Conservation (phyloP, 2,797 vertebrate genomes). For the Miichthys miiuy region DNA sequence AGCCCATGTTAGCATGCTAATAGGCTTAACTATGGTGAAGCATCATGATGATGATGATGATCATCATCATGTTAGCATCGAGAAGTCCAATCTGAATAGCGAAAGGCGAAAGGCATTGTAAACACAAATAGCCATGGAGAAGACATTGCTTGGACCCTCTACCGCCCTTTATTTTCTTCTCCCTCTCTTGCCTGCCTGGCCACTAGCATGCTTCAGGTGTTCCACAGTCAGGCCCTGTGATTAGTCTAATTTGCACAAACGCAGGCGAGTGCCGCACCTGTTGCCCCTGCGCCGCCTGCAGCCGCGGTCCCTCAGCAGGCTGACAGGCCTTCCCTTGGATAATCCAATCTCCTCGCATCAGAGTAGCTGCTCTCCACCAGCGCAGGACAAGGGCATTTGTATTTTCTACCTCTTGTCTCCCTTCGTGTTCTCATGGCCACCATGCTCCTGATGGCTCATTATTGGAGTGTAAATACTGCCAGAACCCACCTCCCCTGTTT, state of each 20-base stretch:
- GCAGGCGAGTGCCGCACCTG: conserved; percentile 79
- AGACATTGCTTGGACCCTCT: conserved; percentile 13
- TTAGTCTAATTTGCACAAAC: conserved; percentile 85
- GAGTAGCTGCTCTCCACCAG: conserved; percentile 57
- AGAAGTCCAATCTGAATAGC: too few species aligned
- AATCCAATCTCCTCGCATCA: conserved; percentile 81
- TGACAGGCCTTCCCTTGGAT: conserved; percentile 78
- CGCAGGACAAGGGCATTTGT: conserved; percentile 70
- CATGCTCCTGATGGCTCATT: conserved; percentile 76
- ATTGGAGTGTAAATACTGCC: conserved; percentile 79
- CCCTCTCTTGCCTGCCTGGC: conserved; percentile 28
- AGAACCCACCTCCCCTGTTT: conserved; percentile 36
- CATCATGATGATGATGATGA: too few species aligned
- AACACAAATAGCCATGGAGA: conserved; percentile 13
- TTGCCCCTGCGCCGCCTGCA: conserved; percentile 82
- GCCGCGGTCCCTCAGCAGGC: conserved; percentile 73
- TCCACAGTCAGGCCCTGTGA: conserved; percentile 70
- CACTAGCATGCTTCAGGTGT: conserved; percentile 81
- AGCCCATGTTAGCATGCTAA: neutral
- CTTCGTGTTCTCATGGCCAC: conserved; percentile 70
- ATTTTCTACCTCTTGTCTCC: conserved; percentile 66
- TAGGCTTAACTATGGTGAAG: neutral
- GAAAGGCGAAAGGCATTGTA: too few species aligned
- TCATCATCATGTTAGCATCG: too few species aligned
- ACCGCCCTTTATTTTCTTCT: conserved; percentile 21